A percentile compares a stretch with the other conserved stretches of the same genome.
phyloP scores from a whole-genome alignment of 2,113 vertebrate genomes.

The Paraplagusia blochii region DNA sequence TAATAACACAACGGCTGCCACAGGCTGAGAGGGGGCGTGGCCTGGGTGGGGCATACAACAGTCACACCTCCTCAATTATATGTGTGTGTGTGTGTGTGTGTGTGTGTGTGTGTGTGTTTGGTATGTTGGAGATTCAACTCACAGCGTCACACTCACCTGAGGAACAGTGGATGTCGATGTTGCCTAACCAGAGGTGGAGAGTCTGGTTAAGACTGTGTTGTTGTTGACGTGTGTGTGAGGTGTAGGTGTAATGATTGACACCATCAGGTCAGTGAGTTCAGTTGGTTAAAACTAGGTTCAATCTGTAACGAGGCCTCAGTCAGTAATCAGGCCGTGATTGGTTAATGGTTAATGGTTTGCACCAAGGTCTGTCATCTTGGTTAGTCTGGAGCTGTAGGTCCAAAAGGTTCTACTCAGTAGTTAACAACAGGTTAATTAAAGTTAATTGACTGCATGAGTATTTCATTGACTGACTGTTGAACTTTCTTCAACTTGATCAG shows the following conservation, averaged over 20 bases:
- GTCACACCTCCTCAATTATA: background rate
- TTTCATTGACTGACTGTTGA: too few species aligned
- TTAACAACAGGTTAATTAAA: background rate
- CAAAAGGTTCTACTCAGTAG: background rate
- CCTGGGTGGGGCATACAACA: background rate
- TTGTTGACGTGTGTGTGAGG: background rate
- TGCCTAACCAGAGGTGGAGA: too few species aligned
- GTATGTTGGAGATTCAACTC: too few species aligned
- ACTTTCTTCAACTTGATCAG: too few species aligned
- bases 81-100: background rate
- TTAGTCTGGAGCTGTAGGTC: conserved; percentile 2
- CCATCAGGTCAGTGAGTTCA: conserved; percentile 18
- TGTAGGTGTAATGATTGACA: conserved; percentile 15
- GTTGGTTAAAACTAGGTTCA: conserved; percentile 11
- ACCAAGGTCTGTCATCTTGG: background rate
- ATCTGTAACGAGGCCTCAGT: conserved; percentile 9
- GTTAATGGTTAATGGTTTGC: conserved; percentile 12
- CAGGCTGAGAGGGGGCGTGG: background rate
- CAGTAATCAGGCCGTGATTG: background rate
- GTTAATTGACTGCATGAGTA: too few species aligned
- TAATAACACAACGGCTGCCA: background rate
- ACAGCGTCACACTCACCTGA: too few species aligned
- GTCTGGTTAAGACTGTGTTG: too few species aligned
- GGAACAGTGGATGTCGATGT: too few species aligned
- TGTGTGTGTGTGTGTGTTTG: background rate